Base-by-base conservation (phyloP, 2,888 invertebrate genomes). In the Pantelozetes paolii region DNA sequence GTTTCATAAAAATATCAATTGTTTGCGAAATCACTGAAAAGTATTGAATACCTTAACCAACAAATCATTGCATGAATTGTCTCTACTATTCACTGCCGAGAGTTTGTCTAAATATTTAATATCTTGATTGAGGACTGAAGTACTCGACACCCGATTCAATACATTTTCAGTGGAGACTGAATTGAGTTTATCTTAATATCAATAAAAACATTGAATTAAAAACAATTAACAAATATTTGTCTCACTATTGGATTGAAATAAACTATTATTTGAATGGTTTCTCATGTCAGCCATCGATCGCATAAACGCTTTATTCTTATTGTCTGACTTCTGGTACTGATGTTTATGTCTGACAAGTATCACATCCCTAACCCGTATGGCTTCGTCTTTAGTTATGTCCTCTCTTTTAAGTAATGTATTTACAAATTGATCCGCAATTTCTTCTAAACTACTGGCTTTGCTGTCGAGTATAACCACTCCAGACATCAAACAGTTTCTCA, bases 261-360 rank as follows among this genome's bases (percentile, higher is more conserved):
- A 85, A 94, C 94, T 94, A 88, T 93, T 94, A 77, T 91, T 91
- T 20, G 94, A 91, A 83, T 94, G 94, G 77, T 90, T 87, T 78
- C 95, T 95, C 80, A 98, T 98, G 82, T 99, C 98, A 28, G 97
- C 94, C 79, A 98, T 85, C 9, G 96, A 96, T 76, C 98, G 86
- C 78, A 95, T 95, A 72, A 94, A 88, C 36, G 93, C 94, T 76
- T 81, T 81, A 62, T 80, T 80, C 42, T 85, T 85, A 76, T 86
- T 86, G 75, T 81, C 80, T 80, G 86, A 86, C 78, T 85, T 84
- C 80, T 93, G 92, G 82, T 98, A 95, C 82, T 94, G 94, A 86
- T 98, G 97, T 71, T 92, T 87, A 84, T 97, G 97, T 73, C 90
- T 87, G 76, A 92, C 88, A 77, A 95, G 83, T 70, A 98, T 85